These are phyloP conservation scores for Pocillopora meandrina DNA, from an alignment of 92 coral and sea anemone species.

Conservation along the genomic window DNA sequence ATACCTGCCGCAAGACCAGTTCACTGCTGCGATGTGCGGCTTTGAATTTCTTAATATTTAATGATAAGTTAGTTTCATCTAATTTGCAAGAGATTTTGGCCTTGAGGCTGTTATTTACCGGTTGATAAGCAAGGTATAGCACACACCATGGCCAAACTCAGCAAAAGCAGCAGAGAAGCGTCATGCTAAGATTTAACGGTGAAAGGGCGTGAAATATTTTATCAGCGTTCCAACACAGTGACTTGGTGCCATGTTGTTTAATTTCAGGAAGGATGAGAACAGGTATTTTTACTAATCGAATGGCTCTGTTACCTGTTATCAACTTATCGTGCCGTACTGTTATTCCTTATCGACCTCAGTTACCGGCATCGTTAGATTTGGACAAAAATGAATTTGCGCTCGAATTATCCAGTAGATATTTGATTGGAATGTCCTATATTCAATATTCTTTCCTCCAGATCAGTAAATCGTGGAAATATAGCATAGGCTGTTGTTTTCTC, in stretches of 20 bases:
- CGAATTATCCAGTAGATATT: not conserved
- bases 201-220: too few species aligned
- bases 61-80: conserved; percentile 35
- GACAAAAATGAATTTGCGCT: not conserved
- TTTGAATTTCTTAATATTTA: conserved; percentile 39
- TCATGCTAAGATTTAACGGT: too few species aligned
- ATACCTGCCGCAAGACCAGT: conserved; percentile 12
- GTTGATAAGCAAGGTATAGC: conserved; percentile 18
- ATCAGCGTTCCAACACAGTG: not conserved
- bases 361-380: not conserved
- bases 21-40: conserved; percentile 20
- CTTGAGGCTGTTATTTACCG: not conserved
- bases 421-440: too few species aligned
- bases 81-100: conserved; percentile 45
- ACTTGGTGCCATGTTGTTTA: conserved; percentile 27
- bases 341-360: not conserved
- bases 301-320: conserved; percentile 19
- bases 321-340: not conserved
- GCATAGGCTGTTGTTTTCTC: too few species aligned
- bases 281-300: conserved; percentile 23
- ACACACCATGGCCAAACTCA: not conserved
- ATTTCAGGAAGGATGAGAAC: conserved; percentile 10
- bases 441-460: too few species aligned
- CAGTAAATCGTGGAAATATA: too few species aligned
- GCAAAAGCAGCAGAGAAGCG: too few species aligned